These are phyloP conservation scores for Gobius niger DNA, from an alignment of 2,113 vertebrate species.

Conservation along the genomic window DNA sequence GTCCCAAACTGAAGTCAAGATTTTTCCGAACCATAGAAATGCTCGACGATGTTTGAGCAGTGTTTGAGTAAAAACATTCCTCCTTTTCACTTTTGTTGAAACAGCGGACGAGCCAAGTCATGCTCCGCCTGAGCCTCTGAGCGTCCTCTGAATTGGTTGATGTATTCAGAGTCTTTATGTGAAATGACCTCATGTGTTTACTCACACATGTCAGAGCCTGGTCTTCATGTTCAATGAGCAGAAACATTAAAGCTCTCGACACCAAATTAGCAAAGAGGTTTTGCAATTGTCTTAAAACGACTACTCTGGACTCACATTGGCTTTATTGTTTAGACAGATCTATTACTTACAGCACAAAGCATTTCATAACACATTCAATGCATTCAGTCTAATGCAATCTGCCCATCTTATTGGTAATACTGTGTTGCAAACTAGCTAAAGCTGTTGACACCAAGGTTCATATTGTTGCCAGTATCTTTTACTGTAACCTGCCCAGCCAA, in stretches of 20 bases:
- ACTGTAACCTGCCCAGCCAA: too few species aligned
- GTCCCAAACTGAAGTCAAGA: not conserved
- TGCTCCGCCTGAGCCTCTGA: not conserved
- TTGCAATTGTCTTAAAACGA: not conserved
- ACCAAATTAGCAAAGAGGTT: not conserved
- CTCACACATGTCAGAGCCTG: not conserved
- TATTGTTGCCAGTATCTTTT: too few species aligned
- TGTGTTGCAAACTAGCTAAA: too few species aligned
- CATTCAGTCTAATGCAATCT: too few species aligned
- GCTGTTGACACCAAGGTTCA: too few species aligned
- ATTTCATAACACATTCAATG: too few species aligned
- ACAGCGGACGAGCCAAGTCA: not conserved
- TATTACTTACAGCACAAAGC: too few species aligned
- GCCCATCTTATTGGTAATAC: too few species aligned
- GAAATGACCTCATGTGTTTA: slow-evolving; percentile 1
- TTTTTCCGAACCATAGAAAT: not conserved
- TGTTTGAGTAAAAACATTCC: not conserved
- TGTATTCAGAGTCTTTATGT: not conserved
- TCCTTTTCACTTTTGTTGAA: slow-evolving; percentile 3
- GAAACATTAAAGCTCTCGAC: not conserved
- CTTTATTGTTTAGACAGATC: too few species aligned
- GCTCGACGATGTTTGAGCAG: not conserved
- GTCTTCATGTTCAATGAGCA: not conserved
- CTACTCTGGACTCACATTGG: too few species aligned
- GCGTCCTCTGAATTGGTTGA: not conserved